Percentiles rank a stretch among this genome's conserved stretches.
These are phyloP conservation scores for Drosophila anomelani DNA, from an alignment of 2,888 invertebrate species.

Conservation along the genomic window DNA sequence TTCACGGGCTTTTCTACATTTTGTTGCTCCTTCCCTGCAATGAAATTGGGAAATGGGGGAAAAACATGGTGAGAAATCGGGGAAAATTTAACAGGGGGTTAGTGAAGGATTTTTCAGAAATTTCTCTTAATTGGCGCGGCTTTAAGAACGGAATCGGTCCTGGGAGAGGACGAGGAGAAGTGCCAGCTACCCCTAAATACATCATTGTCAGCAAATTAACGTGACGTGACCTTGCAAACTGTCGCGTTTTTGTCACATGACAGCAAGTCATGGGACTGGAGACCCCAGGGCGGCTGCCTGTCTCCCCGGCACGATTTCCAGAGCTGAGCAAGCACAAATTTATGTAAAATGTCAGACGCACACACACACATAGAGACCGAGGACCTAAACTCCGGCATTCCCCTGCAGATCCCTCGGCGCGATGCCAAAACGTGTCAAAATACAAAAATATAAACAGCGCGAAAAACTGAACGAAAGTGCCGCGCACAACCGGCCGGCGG, in stretches of 20 bases:
- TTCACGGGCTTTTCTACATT: slow-evolving; percentile 41
- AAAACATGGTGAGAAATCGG: slow-evolving; percentile 35
- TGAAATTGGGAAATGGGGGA: slow-evolving; percentile 8
- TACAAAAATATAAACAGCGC: slow-evolving; percentile 74
- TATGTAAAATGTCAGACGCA: slow-evolving; percentile 73
- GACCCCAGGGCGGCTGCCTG: slow-evolving; percentile 17
- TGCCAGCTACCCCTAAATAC: slow-evolving; percentile 55
- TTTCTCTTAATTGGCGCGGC: slow-evolving; percentile 64
- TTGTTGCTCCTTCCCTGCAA: slow-evolving; percentile 46
- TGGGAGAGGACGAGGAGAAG: background rate
- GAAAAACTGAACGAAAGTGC: slow-evolving; percentile 67
- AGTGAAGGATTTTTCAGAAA: slow-evolving; percentile 41
- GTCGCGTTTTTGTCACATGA: slow-evolving; percentile 77
- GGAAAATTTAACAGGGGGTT: slow-evolving; percentile 50
- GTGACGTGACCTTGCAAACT: slow-evolving; percentile 81
- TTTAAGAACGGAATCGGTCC: slow-evolving; percentile 55
- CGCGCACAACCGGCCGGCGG: slow-evolving; percentile 17
- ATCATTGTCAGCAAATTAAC: slow-evolving; percentile 81
- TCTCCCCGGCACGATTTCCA: slow-evolving; percentile 61
- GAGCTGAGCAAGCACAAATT: slow-evolving; percentile 70
- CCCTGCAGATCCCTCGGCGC: slow-evolving; percentile 33
- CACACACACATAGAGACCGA: slow-evolving; percentile 29
- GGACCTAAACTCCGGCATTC: slow-evolving; percentile 23
- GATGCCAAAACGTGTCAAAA: slow-evolving; percentile 80
- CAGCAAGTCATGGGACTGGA: slow-evolving; percentile 57